Conservation (phyloP, 1,140 invertebrate species). For the Physella acuta region DNA sequence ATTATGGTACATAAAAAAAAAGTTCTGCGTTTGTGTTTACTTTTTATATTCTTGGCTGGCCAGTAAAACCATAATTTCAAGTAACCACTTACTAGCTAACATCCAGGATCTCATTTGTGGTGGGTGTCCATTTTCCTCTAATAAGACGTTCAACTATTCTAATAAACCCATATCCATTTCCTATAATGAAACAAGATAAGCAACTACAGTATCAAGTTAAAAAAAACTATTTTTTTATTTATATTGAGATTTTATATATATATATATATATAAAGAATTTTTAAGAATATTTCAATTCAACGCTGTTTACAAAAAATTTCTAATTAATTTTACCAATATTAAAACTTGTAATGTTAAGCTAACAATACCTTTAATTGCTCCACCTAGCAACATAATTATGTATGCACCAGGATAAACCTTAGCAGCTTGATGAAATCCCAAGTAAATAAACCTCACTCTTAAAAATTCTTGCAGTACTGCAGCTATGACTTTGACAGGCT, state of each 20-base stretch:
- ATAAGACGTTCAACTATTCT: slow-evolving; percentile 12
- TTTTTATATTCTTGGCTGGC: too few species aligned
- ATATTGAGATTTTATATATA: too few species aligned
- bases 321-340: too few species aligned
- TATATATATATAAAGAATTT: too few species aligned
- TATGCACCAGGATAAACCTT: slow-evolving; percentile 10
- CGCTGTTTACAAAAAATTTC: too few species aligned
- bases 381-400: slow-evolving; percentile 10
- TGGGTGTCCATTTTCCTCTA: slow-evolving; percentile 12
- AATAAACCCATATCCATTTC: slow-evolving; percentile 20
- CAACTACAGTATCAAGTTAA: slow-evolving; percentile 2
- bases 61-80: too few species aligned
- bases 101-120: slow-evolving; percentile 3
- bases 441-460: slow-evolving; percentile 16
- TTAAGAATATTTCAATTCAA: too few species aligned
- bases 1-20: too few species aligned
- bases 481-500: neutral
- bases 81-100: slow-evolving; percentile 21
- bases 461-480: slow-evolving; percentile 13
- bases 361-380: slow-evolving; percentile 16
- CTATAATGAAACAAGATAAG: neutral
- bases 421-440: slow-evolving; percentile 2
- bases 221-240: neutral
- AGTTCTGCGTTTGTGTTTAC: too few species aligned
- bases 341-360: too few species aligned